Conservation (phyloP, 2,888 invertebrate genomes). For the Plutella xylostella region DNA sequence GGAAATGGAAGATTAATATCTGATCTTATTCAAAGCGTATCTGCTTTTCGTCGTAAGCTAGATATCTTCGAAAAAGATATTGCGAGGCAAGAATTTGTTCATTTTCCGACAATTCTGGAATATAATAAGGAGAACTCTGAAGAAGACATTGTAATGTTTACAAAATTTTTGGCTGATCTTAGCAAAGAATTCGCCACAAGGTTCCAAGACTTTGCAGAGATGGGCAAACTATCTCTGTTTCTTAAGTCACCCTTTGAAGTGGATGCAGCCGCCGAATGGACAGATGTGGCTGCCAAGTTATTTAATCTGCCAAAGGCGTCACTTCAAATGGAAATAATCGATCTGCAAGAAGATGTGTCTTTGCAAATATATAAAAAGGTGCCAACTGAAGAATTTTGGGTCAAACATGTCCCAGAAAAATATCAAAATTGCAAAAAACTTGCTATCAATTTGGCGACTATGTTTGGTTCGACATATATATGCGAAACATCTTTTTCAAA, state of each 20-base stretch:
- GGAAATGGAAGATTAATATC: slow-evolving; percentile 18
- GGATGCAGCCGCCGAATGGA: slow-evolving; percentile 21
- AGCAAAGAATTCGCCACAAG: slow-evolving; percentile 17
- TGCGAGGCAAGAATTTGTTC: slow-evolving; percentile 19
- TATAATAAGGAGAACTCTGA: slow-evolving; percentile 23
- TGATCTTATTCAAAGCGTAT: slow-evolving; percentile 19
- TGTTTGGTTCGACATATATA: slow-evolving; percentile 6
- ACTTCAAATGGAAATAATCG: slow-evolving; percentile 20
- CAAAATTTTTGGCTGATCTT: slow-evolving; percentile 18
- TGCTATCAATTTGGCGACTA: slow-evolving; percentile 2
- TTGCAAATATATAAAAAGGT: slow-evolving; percentile 20
- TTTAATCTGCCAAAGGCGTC: slow-evolving; percentile 21
- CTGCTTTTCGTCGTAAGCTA: slow-evolving; percentile 15
- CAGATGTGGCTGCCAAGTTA: slow-evolving; percentile 24
- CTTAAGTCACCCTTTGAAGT: slow-evolving; percentile 21
- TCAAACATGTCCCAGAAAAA: slow-evolving; percentile 3
- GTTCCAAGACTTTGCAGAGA: slow-evolving; percentile 21
- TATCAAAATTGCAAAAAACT: slow-evolving; percentile 4
- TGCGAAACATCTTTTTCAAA: slow-evolving; percentile 5
- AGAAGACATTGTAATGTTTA: slow-evolving; percentile 24
- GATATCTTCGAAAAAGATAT: slow-evolving; percentile 21
- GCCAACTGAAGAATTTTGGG: slow-evolving; percentile 8
- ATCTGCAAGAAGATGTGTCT: slow-evolving; percentile 15
- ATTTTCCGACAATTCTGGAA: slow-evolving; percentile 24
- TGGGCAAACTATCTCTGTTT: slow-evolving; percentile 21